Evolutionary conservation across 92 coral and sea anemone species (phyloP).

Genomic region (Siderastrea radians): DNA sequence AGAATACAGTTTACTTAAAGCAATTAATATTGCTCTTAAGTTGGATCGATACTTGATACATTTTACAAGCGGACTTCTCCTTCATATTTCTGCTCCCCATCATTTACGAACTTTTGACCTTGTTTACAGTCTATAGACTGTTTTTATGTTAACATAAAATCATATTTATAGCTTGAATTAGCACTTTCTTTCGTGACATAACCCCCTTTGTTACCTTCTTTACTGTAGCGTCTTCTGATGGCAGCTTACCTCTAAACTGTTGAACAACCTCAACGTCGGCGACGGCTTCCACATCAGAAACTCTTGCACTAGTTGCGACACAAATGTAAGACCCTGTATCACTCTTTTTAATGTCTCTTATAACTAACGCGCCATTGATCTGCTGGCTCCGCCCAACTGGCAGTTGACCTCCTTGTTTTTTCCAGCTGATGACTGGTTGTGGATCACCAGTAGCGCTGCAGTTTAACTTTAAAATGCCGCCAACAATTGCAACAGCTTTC

Average conservation of each 20-base stretch:
- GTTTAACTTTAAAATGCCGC: constrained; percentile 30
- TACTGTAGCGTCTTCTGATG: too few relatives aligned
- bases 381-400: constrained; percentile 26
- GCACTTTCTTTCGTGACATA: too few relatives aligned
- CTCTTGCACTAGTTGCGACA: constrained; percentile 36
- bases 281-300: background rate
- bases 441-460: constrained; percentile 60
- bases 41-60: too few relatives aligned
- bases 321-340: constrained; percentile 47
- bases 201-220: too few relatives aligned
- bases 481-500: background rate
- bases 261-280: background rate
- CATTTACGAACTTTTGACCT: too few relatives aligned
- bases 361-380: background rate
- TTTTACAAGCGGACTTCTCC: too few relatives aligned
- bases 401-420: constrained; percentile 28
- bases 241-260: background rate
- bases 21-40: too few relatives aligned
- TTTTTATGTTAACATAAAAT: too few relatives aligned
- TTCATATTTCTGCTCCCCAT: too few relatives aligned
- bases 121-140: too few relatives aligned
- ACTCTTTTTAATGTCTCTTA: background rate
- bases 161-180: too few relatives aligned
- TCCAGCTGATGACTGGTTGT: constrained; percentile 53
- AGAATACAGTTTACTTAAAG: too few relatives aligned